Conservation (phyloP, 2,797 vertebrate genomes). For the Semaprochilodus insignis region DNA sequence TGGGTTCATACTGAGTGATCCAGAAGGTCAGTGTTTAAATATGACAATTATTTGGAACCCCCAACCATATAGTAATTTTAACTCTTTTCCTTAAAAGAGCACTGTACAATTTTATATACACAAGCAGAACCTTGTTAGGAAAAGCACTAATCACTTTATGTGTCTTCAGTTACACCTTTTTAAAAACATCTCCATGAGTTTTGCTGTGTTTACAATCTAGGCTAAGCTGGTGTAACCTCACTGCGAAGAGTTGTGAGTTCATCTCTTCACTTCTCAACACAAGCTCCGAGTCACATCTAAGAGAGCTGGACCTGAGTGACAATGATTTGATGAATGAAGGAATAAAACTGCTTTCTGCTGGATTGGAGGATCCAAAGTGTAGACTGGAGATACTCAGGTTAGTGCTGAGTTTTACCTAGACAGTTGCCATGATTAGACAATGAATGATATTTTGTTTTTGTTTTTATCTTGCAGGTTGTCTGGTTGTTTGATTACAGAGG, state of each 20-base stretch:
- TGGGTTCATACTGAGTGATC: too few species aligned
- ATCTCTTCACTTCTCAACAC: constrained; percentile 16
- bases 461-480: constrained; percentile 25
- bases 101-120: not conserved
- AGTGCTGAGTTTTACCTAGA: not conserved
- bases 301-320: constrained; percentile 42
- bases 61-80: not conserved
- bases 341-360: constrained; percentile 32
- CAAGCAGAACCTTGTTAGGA: not conserved
- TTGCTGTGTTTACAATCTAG: constrained; percentile 11
- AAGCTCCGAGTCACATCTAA: constrained; percentile 6
- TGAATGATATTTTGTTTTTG: not conserved
- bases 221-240: constrained; percentile 33
- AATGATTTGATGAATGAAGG: constrained; percentile 32
- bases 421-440: too few species aligned
- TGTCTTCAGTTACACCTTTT: not conserved
- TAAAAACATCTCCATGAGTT: not conserved
- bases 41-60: too few species aligned
- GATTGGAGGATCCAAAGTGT: constrained; percentile 23
- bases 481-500: constrained; percentile 46
- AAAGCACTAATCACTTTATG: not conserved
- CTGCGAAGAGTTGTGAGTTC: constrained; percentile 20
- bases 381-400: constrained; percentile 36
- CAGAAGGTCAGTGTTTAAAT: too few species aligned
- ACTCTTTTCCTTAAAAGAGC: not conserved